Conservation (phyloP, 2,113 vertebrate genomes). For the Syrrhaptes paradoxus region DNA sequence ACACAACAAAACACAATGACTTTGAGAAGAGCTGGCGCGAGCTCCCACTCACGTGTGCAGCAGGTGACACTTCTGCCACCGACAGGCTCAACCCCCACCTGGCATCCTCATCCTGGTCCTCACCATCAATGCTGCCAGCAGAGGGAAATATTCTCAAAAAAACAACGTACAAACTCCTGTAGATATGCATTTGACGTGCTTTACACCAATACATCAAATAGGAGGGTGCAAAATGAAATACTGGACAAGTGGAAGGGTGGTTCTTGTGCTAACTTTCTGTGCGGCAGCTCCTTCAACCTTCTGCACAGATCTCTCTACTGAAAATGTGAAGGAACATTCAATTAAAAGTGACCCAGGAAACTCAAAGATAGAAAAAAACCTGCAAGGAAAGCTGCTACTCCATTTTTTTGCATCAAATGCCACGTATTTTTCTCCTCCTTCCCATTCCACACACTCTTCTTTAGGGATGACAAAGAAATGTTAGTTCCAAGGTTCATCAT, state of each 20-base stretch:
- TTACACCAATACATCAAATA: neutral
- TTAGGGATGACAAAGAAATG: too few species aligned
- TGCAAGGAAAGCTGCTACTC: neutral
- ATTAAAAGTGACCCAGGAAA: neutral
- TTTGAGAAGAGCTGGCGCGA: neutral
- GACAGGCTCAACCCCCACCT: neutral
- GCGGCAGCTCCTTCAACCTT: neutral
- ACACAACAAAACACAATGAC: neutral
- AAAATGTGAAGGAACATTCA: neutral
- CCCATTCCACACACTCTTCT: neutral
- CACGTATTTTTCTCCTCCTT: neutral
- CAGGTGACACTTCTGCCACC: accelerated
- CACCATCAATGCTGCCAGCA: neutral
- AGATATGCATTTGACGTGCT: neutral
- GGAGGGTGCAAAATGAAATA: neutral
- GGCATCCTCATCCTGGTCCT: neutral
- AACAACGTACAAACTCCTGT: accelerated
- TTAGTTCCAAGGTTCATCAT: neutral
- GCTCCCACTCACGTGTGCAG: neutral
- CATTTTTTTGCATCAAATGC: neutral
- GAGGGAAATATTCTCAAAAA: neutral
- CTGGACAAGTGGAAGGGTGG: neutral
- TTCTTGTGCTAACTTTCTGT: neutral
- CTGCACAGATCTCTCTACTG: neutral
- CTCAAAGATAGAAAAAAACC: neutral